Percentiles rank a stretch among this genome's conserved stretches.
Conservation (phyloP, 2,797 vertebrate species). For the Pygocentrus nattereri region DNA sequence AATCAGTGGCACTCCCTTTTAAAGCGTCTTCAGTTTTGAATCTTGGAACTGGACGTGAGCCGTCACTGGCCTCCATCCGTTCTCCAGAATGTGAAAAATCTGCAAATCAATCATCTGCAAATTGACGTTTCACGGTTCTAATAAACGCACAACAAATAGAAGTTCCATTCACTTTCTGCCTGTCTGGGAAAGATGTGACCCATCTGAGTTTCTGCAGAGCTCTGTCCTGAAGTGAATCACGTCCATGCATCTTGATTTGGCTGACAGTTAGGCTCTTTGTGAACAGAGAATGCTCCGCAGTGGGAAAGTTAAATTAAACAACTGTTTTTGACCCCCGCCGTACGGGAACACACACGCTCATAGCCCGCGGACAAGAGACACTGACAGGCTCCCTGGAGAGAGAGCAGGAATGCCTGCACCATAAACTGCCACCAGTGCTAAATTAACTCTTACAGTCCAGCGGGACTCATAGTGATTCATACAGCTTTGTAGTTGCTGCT, state of each 20-base stretch:
- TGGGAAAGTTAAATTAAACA: slow-evolving; percentile 64
- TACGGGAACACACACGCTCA: slow-evolving; percentile 69
- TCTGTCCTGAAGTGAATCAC: slow-evolving; percentile 46
- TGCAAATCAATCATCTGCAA: slow-evolving; percentile 34
- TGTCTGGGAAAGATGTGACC: slow-evolving; percentile 76
- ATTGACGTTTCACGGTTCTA: slow-evolving; percentile 24
- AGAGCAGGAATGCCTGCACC: slow-evolving; percentile 51
- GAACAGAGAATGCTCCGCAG: slow-evolving; percentile 47
- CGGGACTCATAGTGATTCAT: background rate
- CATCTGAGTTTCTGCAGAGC: slow-evolving; percentile 72
- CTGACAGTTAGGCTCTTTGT: slow-evolving; percentile 78
- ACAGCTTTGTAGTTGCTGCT: too few relatives aligned
- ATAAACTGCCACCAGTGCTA: slow-evolving; percentile 8
- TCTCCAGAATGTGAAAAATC: slow-evolving; percentile 9
- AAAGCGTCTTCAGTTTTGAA: background rate
- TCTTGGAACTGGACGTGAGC: background rate
- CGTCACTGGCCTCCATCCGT: slow-evolving; percentile 18
- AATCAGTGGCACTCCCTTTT: background rate
- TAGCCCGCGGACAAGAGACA: slow-evolving; percentile 52
- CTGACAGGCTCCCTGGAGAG: slow-evolving; percentile 50
- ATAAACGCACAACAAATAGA: slow-evolving; percentile 43
- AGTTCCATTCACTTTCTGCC: slow-evolving; percentile 47
- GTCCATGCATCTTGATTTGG: slow-evolving; percentile 71
- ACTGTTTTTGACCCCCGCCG: slow-evolving; percentile 79
- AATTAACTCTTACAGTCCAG: slow-evolving; percentile 11